Evolutionary conservation across 2,888 invertebrate species (phyloP).

Genomic region (Nesidiocoris tenuis): DNA sequence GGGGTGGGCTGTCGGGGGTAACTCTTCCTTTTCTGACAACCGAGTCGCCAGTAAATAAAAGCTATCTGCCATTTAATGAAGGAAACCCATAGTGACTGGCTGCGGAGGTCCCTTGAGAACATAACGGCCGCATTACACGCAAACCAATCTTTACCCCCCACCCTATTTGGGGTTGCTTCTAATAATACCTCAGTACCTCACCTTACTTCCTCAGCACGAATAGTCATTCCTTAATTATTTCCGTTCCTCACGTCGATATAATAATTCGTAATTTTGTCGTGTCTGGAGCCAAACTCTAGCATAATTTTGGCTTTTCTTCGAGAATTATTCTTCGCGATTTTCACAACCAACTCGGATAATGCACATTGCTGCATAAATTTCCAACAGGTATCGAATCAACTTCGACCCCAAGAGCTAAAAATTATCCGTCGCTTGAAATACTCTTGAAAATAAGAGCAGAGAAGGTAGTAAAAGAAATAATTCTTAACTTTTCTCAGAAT

Average conservation of each 20-base stretch:
- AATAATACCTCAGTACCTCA: constrained; percentile 13
- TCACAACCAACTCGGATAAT: no score
- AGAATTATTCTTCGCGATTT: background rate
- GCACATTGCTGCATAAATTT: no score
- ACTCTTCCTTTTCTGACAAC: background rate
- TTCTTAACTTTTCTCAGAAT: no score
- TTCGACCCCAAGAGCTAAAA: no score
- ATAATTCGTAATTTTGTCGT: constrained; percentile 19
- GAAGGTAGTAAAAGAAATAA: no score
- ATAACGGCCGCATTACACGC: constrained; percentile 29
- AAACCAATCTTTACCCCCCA: constrained; percentile 23
- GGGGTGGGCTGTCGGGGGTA: background rate
- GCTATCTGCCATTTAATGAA: constrained; percentile 38
- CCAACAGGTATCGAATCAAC: no score
- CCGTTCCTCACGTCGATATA: constrained; percentile 21
- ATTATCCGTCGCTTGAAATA: no score
- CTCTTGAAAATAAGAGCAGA: no score
- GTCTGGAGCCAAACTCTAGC: background rate
- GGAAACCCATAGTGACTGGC: constrained; percentile 6
- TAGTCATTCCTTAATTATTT: constrained; percentile 7
- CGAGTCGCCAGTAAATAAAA: constrained; percentile 33
- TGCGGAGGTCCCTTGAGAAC: background rate
- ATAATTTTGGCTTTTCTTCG: background rate
- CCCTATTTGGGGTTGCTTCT: background rate
- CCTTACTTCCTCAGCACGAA: background rate